Percentiles rank a stretch among this genome's conserved stretches.
phyloP scores from a whole-genome alignment of 2,888 invertebrate species.

The Orthosia gothica region DNA sequence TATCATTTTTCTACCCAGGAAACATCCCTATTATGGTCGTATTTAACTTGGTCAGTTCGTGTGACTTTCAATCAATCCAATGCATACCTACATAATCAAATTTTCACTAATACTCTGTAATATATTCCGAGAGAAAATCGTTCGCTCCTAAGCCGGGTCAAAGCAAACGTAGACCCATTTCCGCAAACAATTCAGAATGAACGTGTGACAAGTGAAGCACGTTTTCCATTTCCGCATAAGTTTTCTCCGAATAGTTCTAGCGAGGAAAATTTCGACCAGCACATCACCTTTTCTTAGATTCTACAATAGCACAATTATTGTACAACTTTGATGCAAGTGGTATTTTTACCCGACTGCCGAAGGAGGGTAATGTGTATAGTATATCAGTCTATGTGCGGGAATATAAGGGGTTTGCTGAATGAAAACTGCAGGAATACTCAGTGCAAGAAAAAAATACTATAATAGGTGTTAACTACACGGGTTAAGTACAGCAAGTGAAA shows the following conservation, averaged over 20 bases:
- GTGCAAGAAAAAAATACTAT: no score
- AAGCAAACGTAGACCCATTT: slow-evolving; percentile 22
- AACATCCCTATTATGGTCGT: no score
- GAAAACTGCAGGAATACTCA: no score
- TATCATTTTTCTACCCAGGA: no score
- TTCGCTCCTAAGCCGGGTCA: slow-evolving; percentile 2
- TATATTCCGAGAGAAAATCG: background rate
- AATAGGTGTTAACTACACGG: no score
- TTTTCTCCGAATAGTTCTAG: slow-evolving; percentile 19
- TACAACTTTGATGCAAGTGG: background rate
- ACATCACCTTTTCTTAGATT: slow-evolving; percentile 1
- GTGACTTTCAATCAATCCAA: background rate
- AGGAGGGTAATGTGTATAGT: no score
- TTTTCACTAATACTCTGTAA: background rate
- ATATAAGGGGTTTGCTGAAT: no score
- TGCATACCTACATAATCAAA: background rate
- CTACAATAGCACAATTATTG: slow-evolving; percentile 14
- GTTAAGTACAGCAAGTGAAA: no score
- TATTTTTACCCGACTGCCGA: no score
- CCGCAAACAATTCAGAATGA: slow-evolving; percentile 26
- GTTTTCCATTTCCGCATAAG: slow-evolving; percentile 45
- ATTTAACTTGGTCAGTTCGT: no score
- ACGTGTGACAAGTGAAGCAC: slow-evolving; percentile 33
- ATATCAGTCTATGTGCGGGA: no score
- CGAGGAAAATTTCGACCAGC: slow-evolving; percentile 11